Evolutionary conservation across 2,888 invertebrate species (phyloP), one percentile per base, ranked within the genome.

Genomic region (Agrotis ipsilon): DNA sequence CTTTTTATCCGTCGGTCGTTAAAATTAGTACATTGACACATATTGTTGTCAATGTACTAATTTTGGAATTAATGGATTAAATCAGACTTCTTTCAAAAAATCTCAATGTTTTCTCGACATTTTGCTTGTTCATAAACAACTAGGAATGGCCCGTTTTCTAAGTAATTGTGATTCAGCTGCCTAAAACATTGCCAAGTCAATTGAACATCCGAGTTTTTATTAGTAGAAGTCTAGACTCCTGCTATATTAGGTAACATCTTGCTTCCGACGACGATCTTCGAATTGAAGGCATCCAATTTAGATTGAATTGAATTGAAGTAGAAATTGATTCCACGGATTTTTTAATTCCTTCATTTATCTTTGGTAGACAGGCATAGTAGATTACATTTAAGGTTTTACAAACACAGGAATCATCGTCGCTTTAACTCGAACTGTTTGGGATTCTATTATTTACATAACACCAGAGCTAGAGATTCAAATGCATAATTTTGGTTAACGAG

Each of bases 211-310:
- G 24, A 54, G 32, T 54, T 67, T 46, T 62, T 45, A 66, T 58
- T 18, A 55, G 7, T 24, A 39, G 19, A 39, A 19, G 51, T 71
- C 77, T 78, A 78, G 73, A 60, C 43, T 7, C 1, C 45, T 5
- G 59, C 55, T 63, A 51, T 78, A 63, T 45, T 46, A 45, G 60
- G 49, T 24, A 60, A 60, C 27, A 54, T 19, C 46, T 55, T 45
- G 59, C 18, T 59, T 61, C n/a, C 39, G 52, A 60, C 46, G 52
- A 60, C 66, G 19, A 46, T 58, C 18, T 46, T 55, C n/a, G 45
- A 66, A 72, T 58, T 39, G 24, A 2, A 66, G 39, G 24, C 45
- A 19, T n/a, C 16, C 14, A 6, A 51, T 55, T 48, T n/a, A 73
- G 39, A 16, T 65, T 5, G 14, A 18, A 72, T 18, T 72, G 39